Conservation (phyloP, 2,797 vertebrate genomes). For the Enteromius thamalakanensis region DNA sequence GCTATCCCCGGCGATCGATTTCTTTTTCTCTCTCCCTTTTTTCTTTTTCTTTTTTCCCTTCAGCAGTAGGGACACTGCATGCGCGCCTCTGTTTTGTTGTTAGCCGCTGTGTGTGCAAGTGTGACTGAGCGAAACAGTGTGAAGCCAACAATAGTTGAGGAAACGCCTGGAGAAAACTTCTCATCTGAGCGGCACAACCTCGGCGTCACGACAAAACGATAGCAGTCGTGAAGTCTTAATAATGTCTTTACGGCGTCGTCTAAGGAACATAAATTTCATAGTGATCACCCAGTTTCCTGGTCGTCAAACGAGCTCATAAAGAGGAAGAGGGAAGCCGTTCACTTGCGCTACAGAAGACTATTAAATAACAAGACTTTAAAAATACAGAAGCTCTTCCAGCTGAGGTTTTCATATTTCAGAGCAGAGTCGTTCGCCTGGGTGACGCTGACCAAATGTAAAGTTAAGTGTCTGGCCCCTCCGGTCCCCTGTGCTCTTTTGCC, state of each 20-base stretch:
- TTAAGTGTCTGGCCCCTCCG: constrained; percentile 73
- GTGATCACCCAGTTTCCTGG: neutral
- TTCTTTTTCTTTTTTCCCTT: constrained; percentile 77
- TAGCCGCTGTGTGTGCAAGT: constrained; percentile 49
- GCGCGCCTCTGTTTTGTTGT: constrained; percentile 63
- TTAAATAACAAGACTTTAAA: neutral
- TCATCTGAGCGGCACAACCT: constrained; percentile 44
- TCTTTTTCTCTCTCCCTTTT: constrained; percentile 80
- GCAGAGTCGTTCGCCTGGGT: constrained; percentile 66
- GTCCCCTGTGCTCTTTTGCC: constrained; percentile 58
- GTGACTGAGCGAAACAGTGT: constrained; percentile 63
- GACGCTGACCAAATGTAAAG: constrained; percentile 77
- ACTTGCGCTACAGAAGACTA: neutral
- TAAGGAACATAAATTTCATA: neutral
- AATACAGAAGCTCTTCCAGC: neutral
- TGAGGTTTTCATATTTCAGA: constrained; percentile 54
- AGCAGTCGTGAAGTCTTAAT: constrained; percentile 33
- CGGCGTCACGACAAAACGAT: constrained; percentile 47
- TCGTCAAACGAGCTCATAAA: neutral
- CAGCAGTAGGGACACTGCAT: constrained; percentile 74
- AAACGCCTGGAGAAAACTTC: constrained; percentile 74
- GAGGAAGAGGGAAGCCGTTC: neutral
- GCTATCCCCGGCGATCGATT: constrained; percentile 94
- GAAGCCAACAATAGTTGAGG: constrained; percentile 77
- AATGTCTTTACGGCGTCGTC: constrained; percentile 14